Evolutionary conservation across 2,113 vertebrate species (phyloP).

Genomic region (Amia ocellicauda): DNA sequence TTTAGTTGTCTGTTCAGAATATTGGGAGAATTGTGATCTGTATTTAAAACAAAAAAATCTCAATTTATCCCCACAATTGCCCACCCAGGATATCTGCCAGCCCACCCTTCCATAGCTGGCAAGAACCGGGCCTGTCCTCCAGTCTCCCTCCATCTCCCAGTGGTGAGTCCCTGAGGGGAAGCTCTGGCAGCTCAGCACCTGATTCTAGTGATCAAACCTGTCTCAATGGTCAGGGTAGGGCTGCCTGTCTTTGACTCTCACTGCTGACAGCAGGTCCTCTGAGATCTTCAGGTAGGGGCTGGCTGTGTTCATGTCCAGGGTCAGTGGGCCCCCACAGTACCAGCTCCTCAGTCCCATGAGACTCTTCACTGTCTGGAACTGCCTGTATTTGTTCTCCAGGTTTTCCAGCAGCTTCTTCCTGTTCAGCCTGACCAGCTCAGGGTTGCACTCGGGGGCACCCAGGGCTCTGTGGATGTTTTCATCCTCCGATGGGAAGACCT

Average conservation of each 20-base stretch:
- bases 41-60: too few relatives aligned
- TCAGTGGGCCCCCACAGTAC: too few relatives aligned
- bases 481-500: too few relatives aligned
- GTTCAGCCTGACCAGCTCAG: slow-evolving; percentile 46
- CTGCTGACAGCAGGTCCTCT: slow-evolving; percentile 51
- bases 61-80: too few relatives aligned
- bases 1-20: too few relatives aligned
- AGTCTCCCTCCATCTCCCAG: slow-evolving; percentile 64
- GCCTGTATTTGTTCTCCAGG: slow-evolving; percentile 54
- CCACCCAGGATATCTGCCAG: too few relatives aligned
- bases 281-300: slow-evolving; percentile 60
- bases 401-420: slow-evolving; percentile 55
- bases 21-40: too few relatives aligned
- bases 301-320: slow-evolving; percentile 57
- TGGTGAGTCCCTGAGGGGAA: slow-evolving; percentile 59
- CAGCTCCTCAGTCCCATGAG: too few relatives aligned
- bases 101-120: too few relatives aligned
- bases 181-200: slow-evolving; percentile 54
- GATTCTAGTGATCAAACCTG: slow-evolving; percentile 66
- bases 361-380: too few relatives aligned
- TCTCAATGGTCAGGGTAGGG: slow-evolving; percentile 45
- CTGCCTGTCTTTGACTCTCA: slow-evolving; percentile 42
- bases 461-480: slow-evolving; percentile 55
- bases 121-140: slow-evolving; percentile 51
- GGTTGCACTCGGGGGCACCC: slow-evolving; percentile 46